Evolutionary conservation across 2,888 invertebrate species (phyloP).

Genomic region (Campaea margaritaria): DNA sequence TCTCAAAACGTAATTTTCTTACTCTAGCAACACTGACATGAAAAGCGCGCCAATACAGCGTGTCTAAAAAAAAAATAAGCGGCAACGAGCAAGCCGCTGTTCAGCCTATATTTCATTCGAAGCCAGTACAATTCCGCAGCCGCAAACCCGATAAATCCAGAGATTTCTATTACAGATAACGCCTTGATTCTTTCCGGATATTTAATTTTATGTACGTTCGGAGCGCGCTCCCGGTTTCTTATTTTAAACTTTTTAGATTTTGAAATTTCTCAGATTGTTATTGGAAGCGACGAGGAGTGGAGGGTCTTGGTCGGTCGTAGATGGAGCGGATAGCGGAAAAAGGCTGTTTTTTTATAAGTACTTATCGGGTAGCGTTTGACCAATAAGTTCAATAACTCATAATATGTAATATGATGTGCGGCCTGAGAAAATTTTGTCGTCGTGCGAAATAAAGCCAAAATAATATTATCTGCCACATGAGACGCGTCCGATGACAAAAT

Average conservation of each 20-base stretch:
- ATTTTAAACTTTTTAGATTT: conserved; percentile 59
- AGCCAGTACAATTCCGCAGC: conserved; percentile 64
- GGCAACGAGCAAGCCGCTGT: conserved; percentile 54
- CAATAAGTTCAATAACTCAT: too few species aligned
- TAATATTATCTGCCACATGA: too few species aligned
- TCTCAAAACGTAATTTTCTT: not conserved
- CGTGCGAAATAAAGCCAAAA: too few species aligned
- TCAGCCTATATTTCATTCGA: conserved; percentile 75
- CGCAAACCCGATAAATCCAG: conserved; percentile 78
- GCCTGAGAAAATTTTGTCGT: too few species aligned
- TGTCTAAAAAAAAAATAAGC: conserved; percentile 56
- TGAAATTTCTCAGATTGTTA: conserved; percentile 40
- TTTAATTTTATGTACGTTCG: conserved; percentile 76
- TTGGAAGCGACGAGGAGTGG: conserved; percentile 20
- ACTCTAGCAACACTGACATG: conserved; percentile 28
- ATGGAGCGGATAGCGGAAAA: conserved; percentile 9
- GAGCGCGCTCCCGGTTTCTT: conserved; percentile 58
- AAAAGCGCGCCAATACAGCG: conserved; percentile 61
- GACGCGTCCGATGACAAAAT: too few species aligned
- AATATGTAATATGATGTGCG: too few species aligned
- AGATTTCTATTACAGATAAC: conserved; percentile 83
- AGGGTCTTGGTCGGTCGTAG: not conserved
- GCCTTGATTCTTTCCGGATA: conserved; percentile 79
- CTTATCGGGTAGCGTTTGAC: too few species aligned
- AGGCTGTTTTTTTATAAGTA: not conserved